Conservation (phyloP, 2,113 vertebrate species). For the Cryptoleucopteryx plumbea region DNA sequence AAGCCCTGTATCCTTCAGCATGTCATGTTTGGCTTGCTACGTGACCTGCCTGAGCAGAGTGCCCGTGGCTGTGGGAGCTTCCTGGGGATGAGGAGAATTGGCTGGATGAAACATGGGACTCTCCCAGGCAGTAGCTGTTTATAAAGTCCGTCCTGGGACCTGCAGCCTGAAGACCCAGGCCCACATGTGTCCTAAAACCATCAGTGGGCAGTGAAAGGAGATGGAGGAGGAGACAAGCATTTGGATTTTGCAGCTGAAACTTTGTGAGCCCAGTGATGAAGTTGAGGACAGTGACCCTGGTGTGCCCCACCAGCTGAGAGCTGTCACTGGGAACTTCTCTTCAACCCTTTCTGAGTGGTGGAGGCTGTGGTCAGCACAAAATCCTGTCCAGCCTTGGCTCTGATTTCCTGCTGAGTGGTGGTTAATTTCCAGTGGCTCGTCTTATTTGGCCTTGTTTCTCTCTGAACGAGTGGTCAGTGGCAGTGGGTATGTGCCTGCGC, state of each 20-base stretch:
- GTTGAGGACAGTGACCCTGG: not conserved
- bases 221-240: not conserved
- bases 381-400: not conserved
- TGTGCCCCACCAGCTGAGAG: not conserved
- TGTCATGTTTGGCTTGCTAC: too few species aligned
- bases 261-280: not conserved
- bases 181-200: not conserved
- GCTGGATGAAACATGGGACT: not conserved
- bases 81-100: not conserved
- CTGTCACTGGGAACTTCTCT: not conserved
- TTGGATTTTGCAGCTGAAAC: not conserved
- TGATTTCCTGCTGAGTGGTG: not conserved
- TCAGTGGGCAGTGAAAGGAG: too few species aligned
- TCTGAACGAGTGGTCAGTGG: accelerated
- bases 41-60: not conserved
- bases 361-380: not conserved
- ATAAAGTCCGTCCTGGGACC: not conserved
- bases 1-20: not conserved
- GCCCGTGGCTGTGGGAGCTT: not conserved
- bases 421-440: not conserved
- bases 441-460: not conserved
- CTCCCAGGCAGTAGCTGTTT: not conserved
- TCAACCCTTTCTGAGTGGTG: not conserved
- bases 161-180: not conserved
- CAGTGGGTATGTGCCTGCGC: not conserved